Conservation (phyloP, 1,140 invertebrate genomes). For the Calephelis nemesis region DNA sequence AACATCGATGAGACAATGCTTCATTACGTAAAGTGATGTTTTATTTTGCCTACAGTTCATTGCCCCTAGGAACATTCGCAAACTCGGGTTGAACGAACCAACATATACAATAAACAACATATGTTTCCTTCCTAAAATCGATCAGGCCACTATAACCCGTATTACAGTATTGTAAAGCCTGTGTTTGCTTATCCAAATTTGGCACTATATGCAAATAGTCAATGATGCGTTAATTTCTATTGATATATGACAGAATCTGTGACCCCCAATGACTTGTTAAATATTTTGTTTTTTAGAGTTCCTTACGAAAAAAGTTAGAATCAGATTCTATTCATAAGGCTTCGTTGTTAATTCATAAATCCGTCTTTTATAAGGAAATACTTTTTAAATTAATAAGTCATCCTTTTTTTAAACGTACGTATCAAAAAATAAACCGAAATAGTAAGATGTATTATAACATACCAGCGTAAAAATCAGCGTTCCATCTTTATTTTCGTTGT, state of each 20-base stretch:
- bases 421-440: too few species aligned
- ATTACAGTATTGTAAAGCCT: not conserved
- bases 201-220: not conserved
- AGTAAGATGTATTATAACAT: too few species aligned
- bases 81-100: constrained; percentile 32
- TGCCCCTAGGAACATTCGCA: constrained; percentile 42
- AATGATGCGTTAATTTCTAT: constrained; percentile 29
- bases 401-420: too few species aligned
- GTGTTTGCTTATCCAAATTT: not conserved
- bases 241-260: constrained; percentile 21
- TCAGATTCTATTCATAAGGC: too few species aligned
- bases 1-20: constrained; percentile 33
- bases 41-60: constrained; percentile 45
- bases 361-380: too few species aligned
- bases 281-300: not conserved
- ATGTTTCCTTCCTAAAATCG: not conserved
- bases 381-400: too few species aligned
- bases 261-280: constrained; percentile 7
- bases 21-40: constrained; percentile 40
- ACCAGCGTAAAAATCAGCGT: too few species aligned
- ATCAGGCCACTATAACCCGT: constrained; percentile 12
- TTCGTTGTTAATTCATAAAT: too few species aligned
- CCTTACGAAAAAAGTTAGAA: too few species aligned
- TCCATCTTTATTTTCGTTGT: too few species aligned
- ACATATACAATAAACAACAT: constrained; percentile 1